Conservation (phyloP, 1,140 invertebrate species). For the Drosophila serrata region DNA sequence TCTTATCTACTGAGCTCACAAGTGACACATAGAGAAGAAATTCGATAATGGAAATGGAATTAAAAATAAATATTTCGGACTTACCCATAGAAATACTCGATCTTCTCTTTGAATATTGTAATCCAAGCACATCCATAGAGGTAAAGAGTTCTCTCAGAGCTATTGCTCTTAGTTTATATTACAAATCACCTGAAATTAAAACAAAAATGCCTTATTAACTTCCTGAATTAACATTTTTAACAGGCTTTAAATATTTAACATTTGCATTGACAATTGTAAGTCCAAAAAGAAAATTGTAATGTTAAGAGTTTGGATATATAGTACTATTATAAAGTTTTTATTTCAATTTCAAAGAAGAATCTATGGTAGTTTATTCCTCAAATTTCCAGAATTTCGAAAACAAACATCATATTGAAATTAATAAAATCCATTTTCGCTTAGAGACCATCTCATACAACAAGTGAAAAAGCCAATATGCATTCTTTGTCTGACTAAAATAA, state of each 20-base stretch:
- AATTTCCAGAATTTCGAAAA: neutral
- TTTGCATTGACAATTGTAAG: neutral
- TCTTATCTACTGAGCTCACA: too few relatives aligned
- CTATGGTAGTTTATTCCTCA: too few relatives aligned
- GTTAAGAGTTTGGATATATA: too few relatives aligned
- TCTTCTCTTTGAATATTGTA: neutral
- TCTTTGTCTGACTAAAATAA: neutral
- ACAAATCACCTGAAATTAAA: accelerated
- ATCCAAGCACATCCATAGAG: too few relatives aligned
- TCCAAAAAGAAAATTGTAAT: too few relatives aligned
- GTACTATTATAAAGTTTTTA: too few relatives aligned
- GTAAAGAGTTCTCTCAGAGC: too few relatives aligned
- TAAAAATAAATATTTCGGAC: neutral
- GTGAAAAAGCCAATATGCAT: neutral
- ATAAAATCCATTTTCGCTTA: neutral
- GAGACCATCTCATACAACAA: neutral
- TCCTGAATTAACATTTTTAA: neutral
- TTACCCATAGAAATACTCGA: neutral
- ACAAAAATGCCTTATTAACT: neutral
- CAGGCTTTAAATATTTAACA: neutral
- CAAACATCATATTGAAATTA: neutral
- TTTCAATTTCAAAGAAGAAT: too few relatives aligned
- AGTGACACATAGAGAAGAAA: neutral
- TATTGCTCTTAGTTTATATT: accelerated
- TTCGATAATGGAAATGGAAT: neutral